phyloP scores from a whole-genome alignment of 1,140 invertebrate genomes.

The Zeugodacus cucurbitae region DNA sequence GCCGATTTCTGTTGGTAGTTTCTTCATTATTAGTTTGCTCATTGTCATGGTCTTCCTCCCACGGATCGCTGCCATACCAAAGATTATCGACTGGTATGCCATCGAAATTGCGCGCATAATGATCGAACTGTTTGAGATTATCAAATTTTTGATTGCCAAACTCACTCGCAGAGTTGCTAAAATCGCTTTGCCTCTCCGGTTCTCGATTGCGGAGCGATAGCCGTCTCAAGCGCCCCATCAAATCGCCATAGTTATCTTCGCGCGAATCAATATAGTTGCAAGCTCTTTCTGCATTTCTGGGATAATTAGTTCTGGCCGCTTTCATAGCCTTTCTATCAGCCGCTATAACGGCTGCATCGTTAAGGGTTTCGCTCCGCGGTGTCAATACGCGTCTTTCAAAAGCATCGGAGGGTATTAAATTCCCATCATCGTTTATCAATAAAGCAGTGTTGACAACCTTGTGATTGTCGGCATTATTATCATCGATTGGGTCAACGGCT shows the following conservation, averaged over 20 bases:
- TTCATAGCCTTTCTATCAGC: conserved; percentile 6
- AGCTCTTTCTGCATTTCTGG: not conserved
- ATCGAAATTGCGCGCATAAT: not conserved
- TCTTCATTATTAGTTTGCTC: not conserved
- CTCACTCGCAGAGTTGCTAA: not conserved
- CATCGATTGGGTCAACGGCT: not conserved
- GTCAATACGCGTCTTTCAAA: no score
- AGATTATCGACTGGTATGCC: conserved; percentile 30
- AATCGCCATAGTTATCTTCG: not conserved
- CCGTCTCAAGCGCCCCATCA: not conserved
- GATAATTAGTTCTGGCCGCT: not conserved
- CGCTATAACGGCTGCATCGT: conserved; percentile 23
- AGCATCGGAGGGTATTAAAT: not conserved
- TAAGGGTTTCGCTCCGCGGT: not conserved
- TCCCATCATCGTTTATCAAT: not conserved
- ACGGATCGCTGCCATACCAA: conserved; percentile 11
- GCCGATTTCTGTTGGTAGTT: not conserved
- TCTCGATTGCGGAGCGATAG: not conserved
- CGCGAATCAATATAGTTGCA: not conserved
- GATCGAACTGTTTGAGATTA: conserved; percentile 38
- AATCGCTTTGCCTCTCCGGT: not conserved
- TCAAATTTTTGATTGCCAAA: conserved; percentile 35
- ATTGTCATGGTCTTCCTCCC: not conserved
- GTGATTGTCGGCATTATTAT: not conserved
- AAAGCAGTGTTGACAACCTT: not conserved